Evolutionary conservation across 2,888 invertebrate genomes (phyloP).

Genomic region (Eustalomyia histrio): DNA sequence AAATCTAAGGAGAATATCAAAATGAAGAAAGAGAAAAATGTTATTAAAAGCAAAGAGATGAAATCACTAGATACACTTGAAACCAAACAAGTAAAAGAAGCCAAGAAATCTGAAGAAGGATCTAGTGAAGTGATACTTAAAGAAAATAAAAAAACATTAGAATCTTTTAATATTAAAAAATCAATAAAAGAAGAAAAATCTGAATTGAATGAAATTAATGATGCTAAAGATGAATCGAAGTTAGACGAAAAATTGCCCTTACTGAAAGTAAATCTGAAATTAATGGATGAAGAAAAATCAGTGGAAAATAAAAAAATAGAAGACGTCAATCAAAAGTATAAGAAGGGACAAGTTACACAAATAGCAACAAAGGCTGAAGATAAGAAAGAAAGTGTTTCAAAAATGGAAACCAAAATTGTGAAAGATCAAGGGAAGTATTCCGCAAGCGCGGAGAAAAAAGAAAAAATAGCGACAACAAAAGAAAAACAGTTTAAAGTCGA

Average conservation of each 20-base stretch:
- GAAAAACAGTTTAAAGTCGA: not conserved
- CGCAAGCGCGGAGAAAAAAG: not conserved
- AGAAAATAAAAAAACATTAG: not conserved
- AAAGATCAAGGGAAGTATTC: not conserved
- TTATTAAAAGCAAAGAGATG: not conserved
- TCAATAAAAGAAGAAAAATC: not conserved
- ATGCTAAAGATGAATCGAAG: not conserved
- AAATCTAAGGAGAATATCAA: not conserved
- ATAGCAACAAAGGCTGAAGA: not conserved
- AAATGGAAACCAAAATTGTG: not conserved
- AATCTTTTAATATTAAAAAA: not conserved
- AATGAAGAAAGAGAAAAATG: not conserved
- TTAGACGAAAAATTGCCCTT: not conserved
- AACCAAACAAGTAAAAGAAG: not conserved
- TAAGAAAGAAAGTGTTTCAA: not conserved
- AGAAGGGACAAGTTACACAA: not conserved
- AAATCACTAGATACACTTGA: slow-evolving; percentile 1
- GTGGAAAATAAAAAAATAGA: not conserved
- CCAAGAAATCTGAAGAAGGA: not conserved
- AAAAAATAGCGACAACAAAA: slow-evolving; percentile 6
- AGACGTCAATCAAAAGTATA: not conserved
- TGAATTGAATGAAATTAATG: not conserved
- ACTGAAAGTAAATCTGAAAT: not conserved
- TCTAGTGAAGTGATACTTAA: not conserved
- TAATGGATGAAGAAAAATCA: not conserved